These are phyloP conservation scores for Brachionus calyciflorus DNA, from an alignment of 1,140 invertebrate genomes.

Conservation along the genomic window DNA sequence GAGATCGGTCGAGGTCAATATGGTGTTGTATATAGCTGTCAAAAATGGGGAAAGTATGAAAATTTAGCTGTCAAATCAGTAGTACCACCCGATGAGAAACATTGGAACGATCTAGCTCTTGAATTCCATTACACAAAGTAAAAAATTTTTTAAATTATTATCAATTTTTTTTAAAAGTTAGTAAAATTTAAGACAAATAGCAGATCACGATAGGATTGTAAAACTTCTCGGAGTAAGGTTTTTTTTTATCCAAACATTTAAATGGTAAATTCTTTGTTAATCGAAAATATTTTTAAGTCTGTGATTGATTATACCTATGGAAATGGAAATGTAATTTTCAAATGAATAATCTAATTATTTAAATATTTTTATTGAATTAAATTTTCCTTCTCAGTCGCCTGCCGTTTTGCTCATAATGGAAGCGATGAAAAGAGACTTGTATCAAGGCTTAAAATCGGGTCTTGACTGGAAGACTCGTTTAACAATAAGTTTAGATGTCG, in stretches of 20 bases:
- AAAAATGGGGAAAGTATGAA: constrained; percentile 70
- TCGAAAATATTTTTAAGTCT: constrained; percentile 59
- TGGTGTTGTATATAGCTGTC: constrained; percentile 83
- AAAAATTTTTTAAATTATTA: neutral
- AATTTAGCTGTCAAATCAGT: constrained; percentile 85
- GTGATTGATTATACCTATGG: constrained; percentile 77
- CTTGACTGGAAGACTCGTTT: constrained; percentile 50
- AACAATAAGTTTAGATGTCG: constrained; percentile 74
- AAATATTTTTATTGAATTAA: neutral
- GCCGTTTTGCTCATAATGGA: constrained; percentile 76
- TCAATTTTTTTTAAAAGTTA: neutral
- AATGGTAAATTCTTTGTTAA: neutral
- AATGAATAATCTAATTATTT: neutral
- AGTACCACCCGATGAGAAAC: constrained; percentile 80
- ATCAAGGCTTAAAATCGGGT: constrained; percentile 70
- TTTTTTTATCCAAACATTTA: neutral
- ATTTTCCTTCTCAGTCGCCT: constrained; percentile 58
- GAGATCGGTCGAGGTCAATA: constrained; percentile 86
- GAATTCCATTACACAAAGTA: constrained; percentile 70
- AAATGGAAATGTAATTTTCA: constrained; percentile 60
- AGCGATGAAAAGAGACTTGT: constrained; percentile 71
- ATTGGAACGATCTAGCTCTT: constrained; percentile 86
- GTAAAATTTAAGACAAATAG: constrained; percentile 74
- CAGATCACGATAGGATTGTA: constrained; percentile 77
- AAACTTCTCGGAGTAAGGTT: constrained; percentile 67